Base-by-base conservation (phyloP, 2,888 invertebrate genomes). In the Dione juno region DNA sequence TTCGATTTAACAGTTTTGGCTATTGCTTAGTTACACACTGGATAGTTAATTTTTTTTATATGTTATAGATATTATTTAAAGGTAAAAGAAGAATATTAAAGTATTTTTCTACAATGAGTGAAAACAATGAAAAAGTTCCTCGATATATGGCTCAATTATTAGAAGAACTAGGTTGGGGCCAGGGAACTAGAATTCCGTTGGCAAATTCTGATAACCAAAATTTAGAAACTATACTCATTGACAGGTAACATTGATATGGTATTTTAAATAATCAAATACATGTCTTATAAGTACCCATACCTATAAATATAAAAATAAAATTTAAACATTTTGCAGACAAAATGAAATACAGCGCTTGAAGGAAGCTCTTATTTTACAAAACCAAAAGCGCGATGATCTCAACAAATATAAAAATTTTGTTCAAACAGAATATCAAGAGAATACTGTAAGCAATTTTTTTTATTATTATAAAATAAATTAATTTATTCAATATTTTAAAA, bases 101-200 rank as follows among this genome's bases (percentile, higher is more conserved):
- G n/a, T 53, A 54, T 54, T 54, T 48, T 37, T 19, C 7, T 40
- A 57, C 37, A 58, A 90, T 90, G 92, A 77, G 78, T 68, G 86
- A 82, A 69, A 72, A 77, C 64, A 77, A 72, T 28, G 66, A 71
- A 9, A 82, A 83, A 69, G 81, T 89, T 77, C 89, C 90, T 3
- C 81, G 83, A 52, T 93, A 94, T 77, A 94, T 96, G 81, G 93
- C 94, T 53, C 94, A 95, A 77, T 90, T 96, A 70, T 86, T 97
- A 71, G 94, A 94, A 76, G 94, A 95, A 77, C 90, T 97, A 71
- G 97, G 96, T 3, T 97, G 96, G 96, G 94, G 94, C 69, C 95
- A 96, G 80, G 97, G 97, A 8, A 96, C 96, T 72, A 95, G 96
- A 80, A 94, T 97, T 77, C 97, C 97, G 3, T 94, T 97, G 74